Conservation (phyloP, 2,113 vertebrate genomes). For the Nerophis lumbriciformis region DNA sequence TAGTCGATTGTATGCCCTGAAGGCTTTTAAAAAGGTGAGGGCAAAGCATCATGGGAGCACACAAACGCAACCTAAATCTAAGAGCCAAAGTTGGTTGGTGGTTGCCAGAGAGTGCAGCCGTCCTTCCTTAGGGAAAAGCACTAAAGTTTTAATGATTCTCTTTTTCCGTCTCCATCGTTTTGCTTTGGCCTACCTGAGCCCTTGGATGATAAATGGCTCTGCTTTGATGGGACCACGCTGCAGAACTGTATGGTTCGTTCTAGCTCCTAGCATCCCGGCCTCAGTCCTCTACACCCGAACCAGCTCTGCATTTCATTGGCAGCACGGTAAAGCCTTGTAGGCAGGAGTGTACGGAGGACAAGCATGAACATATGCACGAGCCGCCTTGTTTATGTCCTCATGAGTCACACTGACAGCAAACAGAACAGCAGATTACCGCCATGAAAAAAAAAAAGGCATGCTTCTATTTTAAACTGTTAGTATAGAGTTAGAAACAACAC, state of each 20-base stretch:
- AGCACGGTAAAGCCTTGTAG: conserved; percentile 40
- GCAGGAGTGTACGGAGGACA: conserved; percentile 47
- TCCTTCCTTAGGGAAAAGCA: conserved; percentile 43
- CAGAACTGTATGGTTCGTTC: conserved; percentile 49
- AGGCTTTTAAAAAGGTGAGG: not conserved
- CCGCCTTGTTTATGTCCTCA: conserved; percentile 35
- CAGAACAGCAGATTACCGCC: conserved; percentile 7
- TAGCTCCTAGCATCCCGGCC: conserved; percentile 29
- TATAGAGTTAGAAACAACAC: no score
- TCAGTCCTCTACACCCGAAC: conserved; percentile 7
- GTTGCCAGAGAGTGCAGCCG: conserved; percentile 26
- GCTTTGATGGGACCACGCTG: conserved; percentile 45
- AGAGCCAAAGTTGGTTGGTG: not conserved
- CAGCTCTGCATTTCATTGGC: conserved; percentile 25
- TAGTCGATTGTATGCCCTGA: conserved; percentile 1
- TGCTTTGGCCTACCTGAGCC: conserved; percentile 52
- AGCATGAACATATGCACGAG: conserved; percentile 39
- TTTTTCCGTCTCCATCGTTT: conserved; percentile 59
- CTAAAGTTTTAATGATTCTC: conserved; percentile 73
- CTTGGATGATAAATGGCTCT: conserved; percentile 71
- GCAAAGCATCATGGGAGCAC: not conserved
- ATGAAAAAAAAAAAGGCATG: not conserved
- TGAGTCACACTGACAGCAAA: conserved; percentile 33
- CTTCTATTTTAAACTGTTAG: no score
- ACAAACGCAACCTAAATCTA: not conserved